Percentiles rank a stretch among this genome's conserved stretches.
phyloP scores from a whole-genome alignment of 2,888 invertebrate species.

The Antheraea assamensis region DNA sequence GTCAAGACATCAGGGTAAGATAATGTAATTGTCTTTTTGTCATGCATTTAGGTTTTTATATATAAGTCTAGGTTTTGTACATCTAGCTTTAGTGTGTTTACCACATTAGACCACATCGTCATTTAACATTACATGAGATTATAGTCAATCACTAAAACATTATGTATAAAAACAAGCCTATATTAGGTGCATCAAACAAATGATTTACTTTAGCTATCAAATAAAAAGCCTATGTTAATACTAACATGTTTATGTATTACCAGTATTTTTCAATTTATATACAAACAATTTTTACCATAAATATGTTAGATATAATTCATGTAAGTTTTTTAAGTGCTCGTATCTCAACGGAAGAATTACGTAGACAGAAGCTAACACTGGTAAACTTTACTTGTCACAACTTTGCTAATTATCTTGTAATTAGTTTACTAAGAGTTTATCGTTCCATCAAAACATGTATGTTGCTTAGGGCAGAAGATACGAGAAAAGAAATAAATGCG shows the following conservation, averaged over 20 bases:
- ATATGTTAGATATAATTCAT: neutral
- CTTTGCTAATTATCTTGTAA: conserved; percentile 45
- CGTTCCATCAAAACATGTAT: conserved; percentile 25
- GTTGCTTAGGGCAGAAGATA: conserved; percentile 6
- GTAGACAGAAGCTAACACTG: conserved; percentile 18
- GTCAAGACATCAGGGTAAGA: too few relatives aligned
- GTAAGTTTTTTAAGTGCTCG: neutral
- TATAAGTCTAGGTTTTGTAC: too few relatives aligned
- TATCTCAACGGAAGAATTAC: neutral
- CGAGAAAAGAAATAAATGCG: neutral
- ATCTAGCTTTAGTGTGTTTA: too few relatives aligned
- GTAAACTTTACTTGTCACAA: conserved; percentile 32
- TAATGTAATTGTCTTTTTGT: too few relatives aligned
- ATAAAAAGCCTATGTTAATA: too few relatives aligned
- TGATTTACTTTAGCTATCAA: neutral
- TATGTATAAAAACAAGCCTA: too few relatives aligned
- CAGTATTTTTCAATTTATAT: neutral
- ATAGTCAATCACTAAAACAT: too few relatives aligned
- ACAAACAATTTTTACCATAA: neutral
- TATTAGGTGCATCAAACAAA: neutral
- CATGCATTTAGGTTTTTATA: too few relatives aligned
- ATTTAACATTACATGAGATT: too few relatives aligned
- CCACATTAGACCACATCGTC: too few relatives aligned
- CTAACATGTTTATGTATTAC: neutral
- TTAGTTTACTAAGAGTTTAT: conserved; percentile 36